A percentile compares a stretch with the other conserved stretches of the same genome.
phyloP scores from a whole-genome alignment of 2,113 vertebrate genomes.

The Cyprinodon tularosa region DNA sequence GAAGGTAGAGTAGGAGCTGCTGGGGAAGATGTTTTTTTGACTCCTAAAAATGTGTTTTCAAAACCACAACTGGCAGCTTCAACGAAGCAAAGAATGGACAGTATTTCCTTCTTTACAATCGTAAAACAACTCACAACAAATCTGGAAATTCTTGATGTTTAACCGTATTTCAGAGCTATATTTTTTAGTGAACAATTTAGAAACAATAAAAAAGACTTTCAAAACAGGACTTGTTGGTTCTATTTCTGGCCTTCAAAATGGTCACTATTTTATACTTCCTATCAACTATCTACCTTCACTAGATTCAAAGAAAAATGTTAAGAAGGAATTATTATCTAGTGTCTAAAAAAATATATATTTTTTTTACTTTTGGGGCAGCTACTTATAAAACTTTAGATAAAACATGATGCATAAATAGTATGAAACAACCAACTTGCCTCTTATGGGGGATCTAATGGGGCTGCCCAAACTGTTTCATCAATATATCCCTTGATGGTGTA shows the following conservation, averaged over 20 bases:
- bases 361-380: too few species aligned
- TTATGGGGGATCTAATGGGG: too few species aligned
- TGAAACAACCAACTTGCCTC: not conserved
- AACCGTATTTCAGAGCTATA: not conserved
- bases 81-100: not conserved
- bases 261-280: not conserved
- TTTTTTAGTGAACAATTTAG: too few species aligned
- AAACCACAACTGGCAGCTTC: not conserved
- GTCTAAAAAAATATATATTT: not conserved
- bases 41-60: not conserved
- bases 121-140: not conserved
- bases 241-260: not conserved
- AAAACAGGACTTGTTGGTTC: too few species aligned
- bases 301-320: not conserved
- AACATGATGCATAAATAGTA: not conserved
- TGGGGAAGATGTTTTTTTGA: not conserved
- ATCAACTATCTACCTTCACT: not conserved
- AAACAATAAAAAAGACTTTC: too few species aligned
- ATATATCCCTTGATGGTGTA: too few species aligned
- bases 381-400: not conserved
- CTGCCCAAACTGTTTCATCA: too few species aligned
- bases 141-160: not conserved
- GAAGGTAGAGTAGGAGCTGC: not conserved
- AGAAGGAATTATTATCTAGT: not conserved
- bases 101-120: not conserved